These are phyloP conservation scores for Atherinosoma microstoma DNA, from an alignment of 2,797 vertebrate species.

Conservation along the genomic window DNA sequence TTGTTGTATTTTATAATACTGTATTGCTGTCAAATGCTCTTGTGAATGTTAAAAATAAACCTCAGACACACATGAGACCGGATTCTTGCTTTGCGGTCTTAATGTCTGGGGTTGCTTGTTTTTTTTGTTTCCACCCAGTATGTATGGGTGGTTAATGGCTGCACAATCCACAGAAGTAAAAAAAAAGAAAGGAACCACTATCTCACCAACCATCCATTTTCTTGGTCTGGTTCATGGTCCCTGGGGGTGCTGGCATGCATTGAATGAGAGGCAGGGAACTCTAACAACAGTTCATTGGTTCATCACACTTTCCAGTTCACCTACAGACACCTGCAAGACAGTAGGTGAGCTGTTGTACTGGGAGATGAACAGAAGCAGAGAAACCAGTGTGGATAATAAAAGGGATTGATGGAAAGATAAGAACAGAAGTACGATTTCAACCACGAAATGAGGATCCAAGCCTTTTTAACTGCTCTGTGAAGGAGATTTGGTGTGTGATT, in stretches of 20 bases:
- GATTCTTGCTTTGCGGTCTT: not conserved
- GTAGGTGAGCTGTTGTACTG: not conserved
- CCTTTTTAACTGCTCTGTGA: constrained; percentile 46
- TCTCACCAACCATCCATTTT: constrained; percentile 5
- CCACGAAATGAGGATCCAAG: constrained; percentile 40
- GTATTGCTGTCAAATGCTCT: no score
- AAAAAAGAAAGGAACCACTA: not conserved
- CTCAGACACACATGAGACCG: not conserved
- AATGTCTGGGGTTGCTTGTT: not conserved
- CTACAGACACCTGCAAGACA: not conserved
- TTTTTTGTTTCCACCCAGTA: not conserved
- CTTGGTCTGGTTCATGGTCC: constrained; percentile 3
- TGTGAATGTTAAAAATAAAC: no score
- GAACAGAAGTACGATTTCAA: constrained; percentile 23
- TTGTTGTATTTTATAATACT: no score
- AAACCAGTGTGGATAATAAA: constrained; percentile 9
- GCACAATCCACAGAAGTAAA: constrained; percentile 4
- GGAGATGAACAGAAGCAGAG: not conserved
- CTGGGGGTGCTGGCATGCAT: constrained; percentile 6
- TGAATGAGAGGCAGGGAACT: not conserved
- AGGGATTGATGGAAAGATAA: constrained; percentile 13
- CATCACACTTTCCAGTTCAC: constrained; percentile 17
- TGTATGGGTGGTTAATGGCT: constrained; percentile 14
- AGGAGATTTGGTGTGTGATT: constrained; percentile 7
- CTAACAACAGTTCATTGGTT: not conserved